Conservation (phyloP, 2,888 invertebrate genomes). For the Sinohyriopsis cumingii region DNA sequence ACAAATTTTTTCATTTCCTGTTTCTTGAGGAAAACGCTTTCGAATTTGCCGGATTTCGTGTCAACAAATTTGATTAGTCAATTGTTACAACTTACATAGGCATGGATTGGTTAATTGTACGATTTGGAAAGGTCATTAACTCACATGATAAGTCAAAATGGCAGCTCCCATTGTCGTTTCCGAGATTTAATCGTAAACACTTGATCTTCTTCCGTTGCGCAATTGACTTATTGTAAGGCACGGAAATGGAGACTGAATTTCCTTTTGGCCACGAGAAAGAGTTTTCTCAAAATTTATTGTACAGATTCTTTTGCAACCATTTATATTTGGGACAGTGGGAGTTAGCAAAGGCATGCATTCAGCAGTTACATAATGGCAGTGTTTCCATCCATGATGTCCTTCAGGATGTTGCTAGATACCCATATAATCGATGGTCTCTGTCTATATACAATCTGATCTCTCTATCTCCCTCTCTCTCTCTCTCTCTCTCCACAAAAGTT, state of each 20-base stretch:
- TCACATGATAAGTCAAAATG: constrained; percentile 57
- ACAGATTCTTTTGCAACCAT: constrained; percentile 64
- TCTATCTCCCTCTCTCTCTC: neutral
- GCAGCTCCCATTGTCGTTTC: constrained; percentile 18
- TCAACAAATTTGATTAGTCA: too few species aligned
- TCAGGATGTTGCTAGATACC: constrained; percentile 50
- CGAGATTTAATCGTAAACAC: neutral
- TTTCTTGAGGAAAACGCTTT: too few species aligned
- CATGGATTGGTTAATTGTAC: too few species aligned
- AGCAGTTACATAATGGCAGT: constrained; percentile 29
- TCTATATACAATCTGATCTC: neutral
- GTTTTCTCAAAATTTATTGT: constrained; percentile 29
- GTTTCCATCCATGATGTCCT: constrained; percentile 47
- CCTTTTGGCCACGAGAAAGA: constrained; percentile 19
- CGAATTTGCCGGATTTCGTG: too few species aligned
- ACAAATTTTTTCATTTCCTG: too few species aligned
- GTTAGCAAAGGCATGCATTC: constrained; percentile 56
- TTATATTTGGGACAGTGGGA: constrained; percentile 68
- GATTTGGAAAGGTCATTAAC: constrained; percentile 13
- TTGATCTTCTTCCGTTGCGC: too few species aligned
- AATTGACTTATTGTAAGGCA: too few species aligned
- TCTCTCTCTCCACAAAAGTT: too few species aligned
- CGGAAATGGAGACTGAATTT: neutral
- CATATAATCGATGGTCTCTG: constrained; percentile 59
- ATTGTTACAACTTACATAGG: too few species aligned